Evolutionary conservation across 2,888 invertebrate genomes (phyloP).

Genomic region (Melieria crassipennis): DNA sequence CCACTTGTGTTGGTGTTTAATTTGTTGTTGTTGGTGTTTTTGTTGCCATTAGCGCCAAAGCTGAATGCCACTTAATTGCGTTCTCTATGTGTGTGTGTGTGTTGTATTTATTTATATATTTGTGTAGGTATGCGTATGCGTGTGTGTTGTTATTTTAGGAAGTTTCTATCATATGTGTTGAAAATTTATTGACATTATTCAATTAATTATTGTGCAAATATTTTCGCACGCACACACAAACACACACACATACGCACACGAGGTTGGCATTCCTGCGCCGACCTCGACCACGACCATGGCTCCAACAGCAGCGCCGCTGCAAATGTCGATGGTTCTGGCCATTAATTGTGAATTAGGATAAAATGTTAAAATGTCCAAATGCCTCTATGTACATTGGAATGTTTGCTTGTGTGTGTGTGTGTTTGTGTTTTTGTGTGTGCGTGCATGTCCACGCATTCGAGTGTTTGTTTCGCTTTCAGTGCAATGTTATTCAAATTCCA

Average conservation of each 20-base stretch:
- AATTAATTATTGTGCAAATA: constrained; percentile 65
- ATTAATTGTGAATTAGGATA: constrained; percentile 64
- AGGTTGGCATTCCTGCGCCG: background rate
- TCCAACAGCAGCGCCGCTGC: constrained; percentile 31
- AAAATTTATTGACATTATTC: constrained; percentile 64
- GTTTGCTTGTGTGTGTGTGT: constrained; percentile 12
- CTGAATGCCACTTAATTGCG: constrained; percentile 13
- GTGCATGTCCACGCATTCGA: background rate
- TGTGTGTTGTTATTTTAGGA: constrained; percentile 32
- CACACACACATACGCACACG: constrained; percentile 10
- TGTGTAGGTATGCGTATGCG: constrained; percentile 37
- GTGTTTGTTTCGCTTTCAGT: background rate
- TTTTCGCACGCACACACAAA: constrained; percentile 42
- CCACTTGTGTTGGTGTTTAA: background rate
- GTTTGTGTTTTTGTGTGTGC: constrained; percentile 2
- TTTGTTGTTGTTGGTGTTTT: constrained; percentile 34
- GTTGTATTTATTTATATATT: constrained; percentile 12
- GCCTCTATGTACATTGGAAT: constrained; percentile 7
- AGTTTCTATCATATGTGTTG: constrained; percentile 50
- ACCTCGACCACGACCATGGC: constrained; percentile 21
- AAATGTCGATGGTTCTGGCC: constrained; percentile 56
- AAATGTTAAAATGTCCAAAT: constrained; percentile 42
- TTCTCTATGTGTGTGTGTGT: background rate
- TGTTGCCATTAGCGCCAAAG: constrained; percentile 8
- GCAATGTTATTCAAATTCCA: background rate